Evolutionary conservation across 2,797 vertebrate genomes (phyloP), one percentile per base, ranked within the genome.

Genomic region (Limnodromus scolopaceus): DNA sequence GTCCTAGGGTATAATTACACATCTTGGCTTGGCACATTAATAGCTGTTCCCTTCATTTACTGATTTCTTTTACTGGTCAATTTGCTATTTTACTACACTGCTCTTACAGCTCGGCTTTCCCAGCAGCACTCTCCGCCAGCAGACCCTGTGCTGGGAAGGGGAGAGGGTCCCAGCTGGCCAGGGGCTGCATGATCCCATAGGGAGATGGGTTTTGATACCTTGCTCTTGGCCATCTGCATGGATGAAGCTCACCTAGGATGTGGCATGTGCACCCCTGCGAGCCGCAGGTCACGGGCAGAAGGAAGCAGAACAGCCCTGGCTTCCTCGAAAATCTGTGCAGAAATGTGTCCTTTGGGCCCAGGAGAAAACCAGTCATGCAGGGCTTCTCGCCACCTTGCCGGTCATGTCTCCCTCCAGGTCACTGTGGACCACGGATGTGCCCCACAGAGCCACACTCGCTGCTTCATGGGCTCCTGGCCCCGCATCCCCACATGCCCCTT

Each of bases 41-140:
- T 94, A 97, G 94, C 95, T 88, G 86, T 87, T 97, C 92, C 92
- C 92, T 97, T 96, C 96, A 94, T 94, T 96, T 97, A 95, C 96
- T 83, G 89, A 97, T 97, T 97, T 91, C 87, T 93, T 97, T 97
- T 92, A 96, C 95, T 90, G 95, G 95, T 95, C 96, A 93, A 91
- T 96, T 96, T 95, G 92, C 89, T 93, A 24, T 93, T 97, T 97
- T 88, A 97, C 92, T 87, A 64, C 24, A 1, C 65, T 60, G 91
- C 90, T 91, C 87, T 93, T 63, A 83, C 49, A 66, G 92, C 89
- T 86, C 20, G 8, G 84, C 85, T 89, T 93, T 93, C 76, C 55
- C 92, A 89, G 89, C 11, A 22, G 66, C 84, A 68, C 77, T 38
- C 28, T 61, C 49, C 10, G 22, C 65, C 75, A 57, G 89, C 84